Percentiles rank a stretch among this genome's conserved stretches.
Conservation (phyloP, 2,888 invertebrate species). For the Amphimallon solstitiale region DNA sequence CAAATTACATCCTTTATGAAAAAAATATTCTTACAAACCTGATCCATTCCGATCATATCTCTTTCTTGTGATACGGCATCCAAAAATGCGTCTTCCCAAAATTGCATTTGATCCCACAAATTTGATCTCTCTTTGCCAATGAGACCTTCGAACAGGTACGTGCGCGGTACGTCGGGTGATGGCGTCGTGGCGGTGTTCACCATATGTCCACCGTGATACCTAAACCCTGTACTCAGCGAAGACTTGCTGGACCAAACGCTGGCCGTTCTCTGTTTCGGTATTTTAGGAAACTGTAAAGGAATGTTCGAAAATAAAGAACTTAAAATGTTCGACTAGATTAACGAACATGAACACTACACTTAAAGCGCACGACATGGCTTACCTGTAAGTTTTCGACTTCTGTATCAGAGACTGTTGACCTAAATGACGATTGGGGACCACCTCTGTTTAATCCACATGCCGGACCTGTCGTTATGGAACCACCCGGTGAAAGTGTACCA, state of each 20-base stretch:
- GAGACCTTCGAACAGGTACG: conserved; percentile 91
- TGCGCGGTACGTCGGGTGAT: conserved; percentile 88
- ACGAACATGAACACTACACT: conserved; percentile 7
- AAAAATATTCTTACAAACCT: conserved; percentile 66
- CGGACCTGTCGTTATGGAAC: conserved; percentile 81
- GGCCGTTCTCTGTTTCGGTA: conserved; percentile 81
- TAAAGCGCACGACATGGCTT: conserved; percentile 62
- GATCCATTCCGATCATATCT: conserved; percentile 99
- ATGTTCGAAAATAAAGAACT: conserved; percentile 1
- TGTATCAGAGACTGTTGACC: conserved; percentile 94
- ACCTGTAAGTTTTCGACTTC: conserved; percentile 91
- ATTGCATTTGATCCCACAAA: conserved; percentile 99
- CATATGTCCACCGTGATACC: conserved; percentile 87
- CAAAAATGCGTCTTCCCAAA: conserved; percentile 99
- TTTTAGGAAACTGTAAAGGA: conserved; percentile 71
- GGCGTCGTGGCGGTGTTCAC: conserved; percentile 87
- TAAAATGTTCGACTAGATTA: not conserved
- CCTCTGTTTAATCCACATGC: conserved; percentile 78
- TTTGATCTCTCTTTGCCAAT: conserved; percentile 84
- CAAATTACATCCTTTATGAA: too few species aligned
- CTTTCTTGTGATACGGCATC: conserved; percentile 98
- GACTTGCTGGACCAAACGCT: conserved; percentile 95
- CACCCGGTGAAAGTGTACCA: conserved; percentile 68
- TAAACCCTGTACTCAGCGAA: conserved; percentile 84
- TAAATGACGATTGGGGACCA: conserved; percentile 78